Percentiles rank a stretch among this genome's conserved stretches.
Conservation (phyloP, 2,888 invertebrate species). For the Amitus sp. region DNA sequence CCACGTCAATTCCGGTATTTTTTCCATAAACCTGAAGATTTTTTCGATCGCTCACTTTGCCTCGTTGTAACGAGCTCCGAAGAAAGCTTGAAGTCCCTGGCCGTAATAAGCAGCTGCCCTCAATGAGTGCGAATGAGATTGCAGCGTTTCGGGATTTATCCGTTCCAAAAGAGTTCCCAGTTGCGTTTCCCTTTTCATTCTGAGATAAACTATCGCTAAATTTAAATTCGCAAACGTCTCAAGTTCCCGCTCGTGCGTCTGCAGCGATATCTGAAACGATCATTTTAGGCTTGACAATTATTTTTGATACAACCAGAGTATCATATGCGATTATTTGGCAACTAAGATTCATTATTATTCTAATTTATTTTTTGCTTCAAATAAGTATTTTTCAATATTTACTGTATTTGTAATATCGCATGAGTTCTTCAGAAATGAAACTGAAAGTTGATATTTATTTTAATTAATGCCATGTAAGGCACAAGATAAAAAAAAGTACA, state of each 20-base stretch:
- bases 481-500: no score
- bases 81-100: slow-evolving; percentile 95
- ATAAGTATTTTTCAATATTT: no score
- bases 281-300: no score
- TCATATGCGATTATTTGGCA: no score
- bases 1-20: slow-evolving; percentile 71
- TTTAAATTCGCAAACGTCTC: slow-evolving; percentile 96
- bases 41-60: slow-evolving; percentile 80
- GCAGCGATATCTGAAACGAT: slow-evolving; percentile 71
- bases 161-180: slow-evolving; percentile 87
- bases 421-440: no score
- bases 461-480: no score
- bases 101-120: slow-evolving; percentile 98
- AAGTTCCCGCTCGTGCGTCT: slow-evolving; percentile 89
- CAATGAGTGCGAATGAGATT: slow-evolving; percentile 91
- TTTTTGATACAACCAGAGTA: no score
- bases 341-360: no score
- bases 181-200: slow-evolving; percentile 89
- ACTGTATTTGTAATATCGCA: no score
- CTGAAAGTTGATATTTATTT: no score
- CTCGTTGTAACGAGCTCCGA: slow-evolving; percentile 95
- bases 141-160: slow-evolving; percentile 91
- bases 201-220: slow-evolving; percentile 93
- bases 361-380: no score
- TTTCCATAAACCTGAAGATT: slow-evolving; percentile 10